Evolutionary conservation across 2,797 vertebrate species (phyloP), one percentile per base, ranked within the genome.

Genomic region (Streptopelia turtur): DNA sequence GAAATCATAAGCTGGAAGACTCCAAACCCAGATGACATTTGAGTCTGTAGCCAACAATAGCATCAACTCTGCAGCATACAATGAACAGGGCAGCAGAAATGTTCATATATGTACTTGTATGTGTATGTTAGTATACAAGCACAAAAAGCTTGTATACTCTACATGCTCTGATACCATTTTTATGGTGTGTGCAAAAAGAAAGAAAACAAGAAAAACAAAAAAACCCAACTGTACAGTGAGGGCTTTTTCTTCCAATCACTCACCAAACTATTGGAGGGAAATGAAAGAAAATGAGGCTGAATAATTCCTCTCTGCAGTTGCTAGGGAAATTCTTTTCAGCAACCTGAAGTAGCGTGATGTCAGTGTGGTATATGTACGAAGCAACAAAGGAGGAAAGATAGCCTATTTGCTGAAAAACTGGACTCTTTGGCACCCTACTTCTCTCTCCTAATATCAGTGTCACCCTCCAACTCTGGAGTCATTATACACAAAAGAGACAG

Each of bases 11-110:
- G 56, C 81, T 90, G 84, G 85, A 96, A 96, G 83, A 93, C 55
- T 95, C 52, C 39, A 79, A 92, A 83, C 17, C 27, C 77, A 85
- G 89, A 95, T 94, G 94, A 96, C 72, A 91, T 94, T 93, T 96
- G 56, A 89, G 57, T 90, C 37, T 83, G 76, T 84, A 95, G 93
- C 89, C 90, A 95, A 79, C 68, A 89, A 86, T 5, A 90, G 59
- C 50, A 86, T 86, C 49, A 39, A 86, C 55, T 94, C 80, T 75
- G 87, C 57, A 78, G 33, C 1, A 1, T 30, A 91, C 93, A 89
- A 84, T 39, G 23, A 87, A 71, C n/a, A 57, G 53, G 17, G 50
- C 24, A 93, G 41, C 21, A 84, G 23, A 31, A 80, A 35, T 13
- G 2, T 65, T 87, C 28, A 1, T 35, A 28, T 35, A 80, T 0